These are phyloP conservation scores for Hipparchia sbordonii DNA, from an alignment of 2,888 invertebrate genomes.

Conservation along the genomic window DNA sequence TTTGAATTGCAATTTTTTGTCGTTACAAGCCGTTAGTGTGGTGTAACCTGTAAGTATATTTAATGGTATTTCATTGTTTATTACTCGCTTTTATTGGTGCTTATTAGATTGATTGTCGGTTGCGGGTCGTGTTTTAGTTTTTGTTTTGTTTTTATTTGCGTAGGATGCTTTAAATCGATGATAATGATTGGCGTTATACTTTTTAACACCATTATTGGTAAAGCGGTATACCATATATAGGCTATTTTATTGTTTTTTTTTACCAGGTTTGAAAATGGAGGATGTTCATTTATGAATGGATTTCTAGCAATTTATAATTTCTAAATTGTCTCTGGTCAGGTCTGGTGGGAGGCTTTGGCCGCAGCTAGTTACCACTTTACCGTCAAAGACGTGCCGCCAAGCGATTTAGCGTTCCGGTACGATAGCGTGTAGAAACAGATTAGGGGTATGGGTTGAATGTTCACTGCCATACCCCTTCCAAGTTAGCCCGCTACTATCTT, in stretches of 20 bases:
- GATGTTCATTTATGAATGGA: too few species aligned
- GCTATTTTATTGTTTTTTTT: background rate
- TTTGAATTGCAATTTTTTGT: background rate
- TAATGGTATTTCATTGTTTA: conserved; percentile 39
- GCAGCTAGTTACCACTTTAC: too few species aligned
- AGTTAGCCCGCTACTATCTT: too few species aligned
- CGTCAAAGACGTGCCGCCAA: too few species aligned
- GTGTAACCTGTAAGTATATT: conserved; percentile 17
- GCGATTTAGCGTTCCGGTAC: too few species aligned
- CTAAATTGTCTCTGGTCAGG: too few species aligned
- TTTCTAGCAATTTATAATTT: too few species aligned
- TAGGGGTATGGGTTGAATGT: too few species aligned
- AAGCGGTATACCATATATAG: background rate
- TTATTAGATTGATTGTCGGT: conserved; percentile 38
- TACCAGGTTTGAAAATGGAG: background rate
- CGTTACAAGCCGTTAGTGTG: background rate
- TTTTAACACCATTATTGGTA: conserved; percentile 4
- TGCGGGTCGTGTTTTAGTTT: conserved; percentile 12
- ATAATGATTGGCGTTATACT: conserved; percentile 15
- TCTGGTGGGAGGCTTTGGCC: too few species aligned
- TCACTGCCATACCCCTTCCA: too few species aligned
- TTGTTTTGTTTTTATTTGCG: conserved; percentile 16
- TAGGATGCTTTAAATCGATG: conserved; percentile 24
- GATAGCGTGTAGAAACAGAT: too few species aligned
- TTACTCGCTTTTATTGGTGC: conserved; percentile 36